Evolutionary conservation across 2,113 vertebrate genomes (phyloP).

Genomic region (Thymallus thymallus): DNA sequence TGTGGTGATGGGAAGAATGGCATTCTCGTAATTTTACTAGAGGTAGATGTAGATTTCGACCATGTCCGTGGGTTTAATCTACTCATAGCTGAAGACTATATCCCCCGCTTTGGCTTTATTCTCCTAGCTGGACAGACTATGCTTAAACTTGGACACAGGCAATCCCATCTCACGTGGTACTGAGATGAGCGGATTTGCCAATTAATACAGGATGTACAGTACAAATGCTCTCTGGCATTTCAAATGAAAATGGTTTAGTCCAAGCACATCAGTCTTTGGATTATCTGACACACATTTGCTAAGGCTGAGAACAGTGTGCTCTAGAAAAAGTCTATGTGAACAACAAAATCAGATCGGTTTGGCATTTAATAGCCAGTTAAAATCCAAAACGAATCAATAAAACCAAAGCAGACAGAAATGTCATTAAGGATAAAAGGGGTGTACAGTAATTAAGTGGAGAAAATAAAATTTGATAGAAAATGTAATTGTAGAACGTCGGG

Average conservation of each 20-base stretch:
- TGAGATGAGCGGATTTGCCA: conserved; percentile 1
- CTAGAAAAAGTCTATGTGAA: conserved; percentile 17
- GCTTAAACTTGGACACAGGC: background rate
- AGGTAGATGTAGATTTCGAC: background rate
- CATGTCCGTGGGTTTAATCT: background rate
- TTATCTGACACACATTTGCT: background rate
- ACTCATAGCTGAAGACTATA: background rate
- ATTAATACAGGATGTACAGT: background rate
- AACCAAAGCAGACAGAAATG: conserved; percentile 35
- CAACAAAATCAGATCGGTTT: conserved; percentile 12
- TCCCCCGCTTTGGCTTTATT: background rate
- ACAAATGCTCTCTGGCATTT: background rate
- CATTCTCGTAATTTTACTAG: conserved; percentile 10
- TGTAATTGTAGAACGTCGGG: background rate
- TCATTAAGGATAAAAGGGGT: conserved; percentile 35
- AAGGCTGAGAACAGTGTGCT: conserved; percentile 2
- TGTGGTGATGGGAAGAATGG: conserved; percentile 35
- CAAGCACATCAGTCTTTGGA: conserved; percentile 2
- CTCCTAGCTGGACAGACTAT: background rate
- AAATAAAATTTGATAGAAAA: conserved; percentile 51
- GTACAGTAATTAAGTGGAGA: conserved; percentile 35
- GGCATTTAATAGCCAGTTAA: conserved; percentile 27
- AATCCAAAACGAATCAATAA: conserved; percentile 33
- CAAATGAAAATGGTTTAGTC: conserved; percentile 12
- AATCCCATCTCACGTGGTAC: background rate